Evolutionary conservation across 1,140 invertebrate species (phyloP).

Genomic region (Drosophila elegans): DNA sequence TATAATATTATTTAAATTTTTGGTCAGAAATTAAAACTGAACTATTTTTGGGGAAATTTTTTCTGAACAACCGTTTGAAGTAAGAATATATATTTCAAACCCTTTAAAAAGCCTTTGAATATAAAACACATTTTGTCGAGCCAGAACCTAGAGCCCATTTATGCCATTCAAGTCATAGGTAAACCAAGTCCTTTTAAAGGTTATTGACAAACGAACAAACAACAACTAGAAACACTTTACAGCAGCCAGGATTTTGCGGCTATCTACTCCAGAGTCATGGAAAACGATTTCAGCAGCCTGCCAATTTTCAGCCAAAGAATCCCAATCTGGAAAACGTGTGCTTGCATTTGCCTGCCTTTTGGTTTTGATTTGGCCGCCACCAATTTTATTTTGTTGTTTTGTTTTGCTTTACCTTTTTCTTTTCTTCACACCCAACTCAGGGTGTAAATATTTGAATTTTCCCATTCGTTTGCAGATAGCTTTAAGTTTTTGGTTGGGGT

Average conservation of each 20-base stretch:
- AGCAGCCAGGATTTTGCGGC: background rate
- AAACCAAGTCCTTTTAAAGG: conserved; percentile 51
- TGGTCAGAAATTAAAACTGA: no score
- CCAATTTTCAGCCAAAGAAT: conserved; percentile 24
- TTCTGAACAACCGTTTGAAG: no score
- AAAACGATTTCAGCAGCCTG: conserved; percentile 12
- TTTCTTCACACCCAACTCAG: conserved; percentile 43
- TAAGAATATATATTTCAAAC: no score
- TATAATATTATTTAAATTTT: no score
- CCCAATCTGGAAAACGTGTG: conserved; percentile 51
- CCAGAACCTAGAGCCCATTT: conserved; percentile 3
- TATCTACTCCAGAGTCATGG: conserved; percentile 1
- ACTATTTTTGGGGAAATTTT: no score
- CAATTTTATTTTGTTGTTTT: conserved; percentile 7
- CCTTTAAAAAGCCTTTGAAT: no score
- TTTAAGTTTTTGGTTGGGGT: conserved; percentile 7
- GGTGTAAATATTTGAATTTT: conserved; percentile 68
- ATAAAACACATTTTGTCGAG: no score
- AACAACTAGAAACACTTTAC: conserved; percentile 16
- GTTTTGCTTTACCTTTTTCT: conserved; percentile 26
- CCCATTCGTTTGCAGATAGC: conserved; percentile 37
- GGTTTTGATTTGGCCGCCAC: conserved; percentile 28
- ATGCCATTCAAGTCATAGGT: conserved; percentile 28
- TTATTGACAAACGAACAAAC: conserved; percentile 39
- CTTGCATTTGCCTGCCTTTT: conserved; percentile 52